phyloP scores from a whole-genome alignment of 2,888 invertebrate species.

The Priocnemis perturbator region DNA sequence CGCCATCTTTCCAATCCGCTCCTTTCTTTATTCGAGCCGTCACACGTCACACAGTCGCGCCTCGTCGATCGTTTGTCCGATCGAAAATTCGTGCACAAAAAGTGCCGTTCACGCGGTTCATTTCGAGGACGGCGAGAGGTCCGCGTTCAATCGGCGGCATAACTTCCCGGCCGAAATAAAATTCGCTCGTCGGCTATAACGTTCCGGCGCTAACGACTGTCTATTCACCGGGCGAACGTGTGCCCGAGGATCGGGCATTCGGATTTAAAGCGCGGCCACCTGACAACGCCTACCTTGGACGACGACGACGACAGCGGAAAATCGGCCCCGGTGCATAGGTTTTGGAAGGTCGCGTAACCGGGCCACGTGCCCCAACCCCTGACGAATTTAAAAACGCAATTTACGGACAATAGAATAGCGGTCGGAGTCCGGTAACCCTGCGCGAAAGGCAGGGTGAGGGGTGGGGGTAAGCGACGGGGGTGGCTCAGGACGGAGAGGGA shows the following conservation, averaged over 20 bases:
- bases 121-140: too few relatives aligned
- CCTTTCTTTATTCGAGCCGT: constrained; percentile 36
- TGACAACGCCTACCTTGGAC: too few relatives aligned
- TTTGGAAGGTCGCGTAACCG: constrained; percentile 53
- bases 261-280: too few relatives aligned
- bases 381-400: constrained; percentile 72
- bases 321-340: constrained; percentile 22
- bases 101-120: not conserved
- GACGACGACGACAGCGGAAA: not conserved
- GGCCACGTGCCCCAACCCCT: constrained; percentile 61
- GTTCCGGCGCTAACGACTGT: too few relatives aligned
- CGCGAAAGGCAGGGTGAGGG: constrained; percentile 20
- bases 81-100: not conserved
- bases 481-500: constrained; percentile 30
- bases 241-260: too few relatives aligned
- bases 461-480: constrained; percentile 30
- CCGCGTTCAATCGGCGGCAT: too few relatives aligned
- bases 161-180: too few relatives aligned
- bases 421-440: constrained; percentile 62
- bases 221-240: too few relatives aligned
- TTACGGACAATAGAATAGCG: constrained; percentile 70
- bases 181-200: too few relatives aligned
- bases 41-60: not conserved
- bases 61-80: not conserved
- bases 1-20: constrained; percentile 10